These are phyloP conservation scores for Petrophora chlorosata DNA, from an alignment of 2,888 invertebrate genomes.

Conservation along the genomic window DNA sequence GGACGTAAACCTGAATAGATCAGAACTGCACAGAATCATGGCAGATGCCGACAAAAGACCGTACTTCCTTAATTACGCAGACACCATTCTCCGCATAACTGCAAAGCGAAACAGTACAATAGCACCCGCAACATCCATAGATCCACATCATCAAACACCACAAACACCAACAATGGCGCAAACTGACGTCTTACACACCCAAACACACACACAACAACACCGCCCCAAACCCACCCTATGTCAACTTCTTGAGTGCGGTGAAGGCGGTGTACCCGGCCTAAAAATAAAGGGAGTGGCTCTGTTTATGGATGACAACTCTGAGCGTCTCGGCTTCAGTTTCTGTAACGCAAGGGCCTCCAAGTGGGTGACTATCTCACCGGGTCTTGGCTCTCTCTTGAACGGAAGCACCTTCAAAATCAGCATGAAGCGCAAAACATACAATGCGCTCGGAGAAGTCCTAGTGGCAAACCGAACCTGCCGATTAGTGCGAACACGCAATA, in stretches of 20 bases:
- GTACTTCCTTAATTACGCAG: background rate
- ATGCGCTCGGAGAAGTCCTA: background rate
- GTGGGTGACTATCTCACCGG: background rate
- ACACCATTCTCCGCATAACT: background rate
- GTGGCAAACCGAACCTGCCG: background rate
- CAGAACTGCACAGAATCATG: too few species aligned
- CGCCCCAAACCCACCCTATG: too few species aligned
- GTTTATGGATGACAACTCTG: background rate
- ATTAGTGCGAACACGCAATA: background rate
- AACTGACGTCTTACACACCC: too few species aligned
- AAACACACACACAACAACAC: too few species aligned
- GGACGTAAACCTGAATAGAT: too few species aligned
- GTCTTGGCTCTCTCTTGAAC: background rate
- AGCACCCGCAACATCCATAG: too few species aligned
- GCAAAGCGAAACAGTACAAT: background rate
- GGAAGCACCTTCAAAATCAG: background rate
- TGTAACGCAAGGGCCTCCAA: too few species aligned
- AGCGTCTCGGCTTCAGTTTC: background rate
- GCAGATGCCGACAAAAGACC: too few species aligned
- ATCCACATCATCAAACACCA: too few species aligned
- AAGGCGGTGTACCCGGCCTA: background rate
- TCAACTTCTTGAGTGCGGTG: background rate
- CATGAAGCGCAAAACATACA: background rate
- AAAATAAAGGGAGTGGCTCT: background rate
- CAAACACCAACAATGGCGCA: too few species aligned